phyloP scores from a whole-genome alignment of 2,888 invertebrate species.

The Drosophila demipolita region DNA sequence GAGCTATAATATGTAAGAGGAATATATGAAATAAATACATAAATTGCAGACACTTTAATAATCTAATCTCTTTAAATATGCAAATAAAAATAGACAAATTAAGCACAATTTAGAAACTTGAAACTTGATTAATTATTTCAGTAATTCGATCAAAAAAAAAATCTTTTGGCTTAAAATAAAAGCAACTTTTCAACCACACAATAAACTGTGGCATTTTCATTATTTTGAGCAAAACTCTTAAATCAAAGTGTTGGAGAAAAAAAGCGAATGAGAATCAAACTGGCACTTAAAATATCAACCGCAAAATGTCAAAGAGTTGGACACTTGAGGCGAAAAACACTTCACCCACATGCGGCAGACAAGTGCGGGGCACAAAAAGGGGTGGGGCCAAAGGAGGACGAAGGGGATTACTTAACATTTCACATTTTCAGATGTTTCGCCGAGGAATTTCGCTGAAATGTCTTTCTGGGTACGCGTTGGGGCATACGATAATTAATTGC shows the following conservation, averaged over 20 bases:
- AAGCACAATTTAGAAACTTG: no score
- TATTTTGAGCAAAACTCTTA: not conserved
- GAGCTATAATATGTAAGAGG: not conserved
- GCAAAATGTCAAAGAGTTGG: constrained; percentile 74
- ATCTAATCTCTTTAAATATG: no score
- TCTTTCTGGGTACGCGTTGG: constrained; percentile 31
- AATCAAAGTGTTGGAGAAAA: constrained; percentile 8
- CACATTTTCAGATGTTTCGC: constrained; percentile 32
- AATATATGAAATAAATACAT: not conserved
- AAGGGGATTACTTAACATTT: constrained; percentile 57
- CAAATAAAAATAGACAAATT: not conserved
- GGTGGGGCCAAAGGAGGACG: not conserved
- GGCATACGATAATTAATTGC: constrained; percentile 73
- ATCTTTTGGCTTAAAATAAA: not conserved
- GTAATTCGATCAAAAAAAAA: not conserved
- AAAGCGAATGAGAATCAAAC: constrained; percentile 5
- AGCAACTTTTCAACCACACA: not conserved
- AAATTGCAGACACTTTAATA: not conserved
- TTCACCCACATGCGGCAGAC: constrained; percentile 50
- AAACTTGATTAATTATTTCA: no score
- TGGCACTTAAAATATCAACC: constrained; percentile 76
- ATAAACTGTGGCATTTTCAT: constrained; percentile 5
- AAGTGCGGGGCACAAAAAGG: not conserved
- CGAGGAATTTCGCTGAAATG: constrained; percentile 48
- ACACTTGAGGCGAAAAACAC: constrained; percentile 71